Percentiles rank a stretch among this genome's conserved stretches.
phyloP scores from a whole-genome alignment of 2,797 vertebrate species.

The Channa striata region DNA sequence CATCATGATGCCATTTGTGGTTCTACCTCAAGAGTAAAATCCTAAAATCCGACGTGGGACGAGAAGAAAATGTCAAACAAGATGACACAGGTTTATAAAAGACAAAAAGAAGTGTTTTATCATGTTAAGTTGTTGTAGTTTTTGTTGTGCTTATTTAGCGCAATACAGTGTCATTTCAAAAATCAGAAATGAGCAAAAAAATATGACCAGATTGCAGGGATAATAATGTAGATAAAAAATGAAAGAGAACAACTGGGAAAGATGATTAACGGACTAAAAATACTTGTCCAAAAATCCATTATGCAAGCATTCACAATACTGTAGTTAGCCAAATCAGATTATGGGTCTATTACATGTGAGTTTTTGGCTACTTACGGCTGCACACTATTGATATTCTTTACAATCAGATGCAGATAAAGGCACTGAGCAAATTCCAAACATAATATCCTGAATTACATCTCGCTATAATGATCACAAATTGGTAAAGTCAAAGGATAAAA shows the following conservation, averaged over 20 bases:
- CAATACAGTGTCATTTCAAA: constrained; percentile 9
- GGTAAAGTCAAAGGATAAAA: constrained; percentile 16
- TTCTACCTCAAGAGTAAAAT: constrained; percentile 89
- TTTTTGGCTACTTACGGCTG: neutral
- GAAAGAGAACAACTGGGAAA: neutral
- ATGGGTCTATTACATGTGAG: neutral
- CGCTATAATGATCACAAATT: constrained; percentile 9
- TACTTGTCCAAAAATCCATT: neutral
- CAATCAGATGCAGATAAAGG: neutral
- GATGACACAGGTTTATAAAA: constrained; percentile 64
- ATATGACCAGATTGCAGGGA: neutral
- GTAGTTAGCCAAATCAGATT: neutral
- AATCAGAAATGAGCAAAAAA: constrained; percentile 18
- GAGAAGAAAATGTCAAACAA: constrained; percentile 74
- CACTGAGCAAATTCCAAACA: constrained; percentile 11
- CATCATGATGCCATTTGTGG: constrained; percentile 79
- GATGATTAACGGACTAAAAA: neutral
- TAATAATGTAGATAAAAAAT: constrained; percentile 11
- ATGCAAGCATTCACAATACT: neutral
- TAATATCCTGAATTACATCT: constrained; percentile 3
- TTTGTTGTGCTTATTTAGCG: constrained; percentile 22
- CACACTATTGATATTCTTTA: neutral
- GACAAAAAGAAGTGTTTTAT: constrained; percentile 21
- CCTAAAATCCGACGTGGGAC: constrained; percentile 80
- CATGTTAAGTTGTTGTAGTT: constrained; percentile 24